Percentiles rank a stretch among this genome's conserved stretches.
Conservation (phyloP, 2,113 vertebrate genomes). For the Nansenia antarctica region DNA sequence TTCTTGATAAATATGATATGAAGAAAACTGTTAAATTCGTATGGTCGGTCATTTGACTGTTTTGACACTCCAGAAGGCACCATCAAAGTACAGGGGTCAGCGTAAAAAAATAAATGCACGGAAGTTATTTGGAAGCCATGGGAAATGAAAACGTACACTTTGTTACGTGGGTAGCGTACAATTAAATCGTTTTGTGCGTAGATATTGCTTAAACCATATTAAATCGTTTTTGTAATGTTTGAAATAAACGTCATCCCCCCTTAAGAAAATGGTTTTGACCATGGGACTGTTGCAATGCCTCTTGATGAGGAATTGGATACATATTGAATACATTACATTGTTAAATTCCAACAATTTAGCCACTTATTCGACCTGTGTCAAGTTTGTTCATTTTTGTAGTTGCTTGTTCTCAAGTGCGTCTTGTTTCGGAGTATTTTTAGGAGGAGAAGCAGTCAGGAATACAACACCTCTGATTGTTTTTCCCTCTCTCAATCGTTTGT, state of each 20-base stretch:
- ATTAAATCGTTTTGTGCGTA: background rate
- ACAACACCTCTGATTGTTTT: slow-evolving; percentile 30
- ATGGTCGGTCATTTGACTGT: background rate
- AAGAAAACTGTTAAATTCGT: background rate
- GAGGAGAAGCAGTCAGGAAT: background rate
- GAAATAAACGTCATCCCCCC: slow-evolving; percentile 15
- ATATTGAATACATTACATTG: slow-evolving; percentile 40
- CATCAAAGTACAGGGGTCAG: background rate
- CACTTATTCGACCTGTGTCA: background rate
- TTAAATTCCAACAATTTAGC: background rate
- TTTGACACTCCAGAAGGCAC: slow-evolving; percentile 1
- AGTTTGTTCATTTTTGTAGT: background rate
- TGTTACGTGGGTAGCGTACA: background rate
- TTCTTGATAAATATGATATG: background rate
- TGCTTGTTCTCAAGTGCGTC: background rate
- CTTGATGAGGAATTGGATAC: slow-evolving; percentile 39
- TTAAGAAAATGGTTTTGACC: slow-evolving; percentile 52
- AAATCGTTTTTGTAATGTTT: background rate
- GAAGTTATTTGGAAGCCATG: background rate
- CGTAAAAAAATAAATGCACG: too few species aligned
- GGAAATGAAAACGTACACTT: background rate
- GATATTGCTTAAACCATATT: background rate
- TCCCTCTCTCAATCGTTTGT: slow-evolving; percentile 19
- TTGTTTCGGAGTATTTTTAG: slow-evolving; percentile 2
- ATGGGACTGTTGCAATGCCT: slow-evolving; percentile 64